Evolutionary conservation across 1,140 invertebrate species (phyloP).

Genomic region (Bombyx mori): DNA sequence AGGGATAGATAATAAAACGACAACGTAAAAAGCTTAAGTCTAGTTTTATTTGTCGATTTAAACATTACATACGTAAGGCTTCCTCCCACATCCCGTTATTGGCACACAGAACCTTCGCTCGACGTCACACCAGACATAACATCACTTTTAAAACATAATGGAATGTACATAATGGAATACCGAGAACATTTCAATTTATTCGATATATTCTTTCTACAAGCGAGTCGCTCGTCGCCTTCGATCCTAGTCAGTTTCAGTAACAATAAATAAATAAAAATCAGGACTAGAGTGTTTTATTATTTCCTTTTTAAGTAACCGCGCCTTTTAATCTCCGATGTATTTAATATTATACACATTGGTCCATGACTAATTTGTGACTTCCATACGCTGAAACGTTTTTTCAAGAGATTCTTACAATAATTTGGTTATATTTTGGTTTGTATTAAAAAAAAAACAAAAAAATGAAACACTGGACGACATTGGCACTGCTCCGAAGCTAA

Average conservation of each 20-base stretch:
- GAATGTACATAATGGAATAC: slow-evolving; percentile 54
- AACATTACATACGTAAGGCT: slow-evolving; percentile 66
- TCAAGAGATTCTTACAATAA: slow-evolving; percentile 41
- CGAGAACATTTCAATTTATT: slow-evolving; percentile 16
- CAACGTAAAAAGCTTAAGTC: slow-evolving; percentile 62
- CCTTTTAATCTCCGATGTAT: slow-evolving; percentile 50
- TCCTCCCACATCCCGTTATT: slow-evolving; percentile 55
- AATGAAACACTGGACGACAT: slow-evolving; percentile 32
- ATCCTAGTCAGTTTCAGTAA: slow-evolving; percentile 20
- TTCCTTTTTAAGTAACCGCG: slow-evolving; percentile 51
- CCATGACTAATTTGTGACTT: slow-evolving; percentile 43
- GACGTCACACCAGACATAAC: slow-evolving; percentile 37
- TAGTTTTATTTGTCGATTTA: slow-evolving; percentile 66
- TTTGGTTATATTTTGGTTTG: slow-evolving; percentile 49
- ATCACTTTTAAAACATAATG: slow-evolving; percentile 41
- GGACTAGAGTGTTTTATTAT: slow-evolving; percentile 49
- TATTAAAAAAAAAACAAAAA: slow-evolving; percentile 23
- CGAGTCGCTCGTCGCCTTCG: background rate
- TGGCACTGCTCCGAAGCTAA: slow-evolving; percentile 31
- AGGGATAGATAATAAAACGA: slow-evolving; percentile 7
- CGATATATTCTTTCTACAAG: background rate
- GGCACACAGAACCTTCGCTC: slow-evolving; percentile 58
- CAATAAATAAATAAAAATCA: slow-evolving; percentile 54
- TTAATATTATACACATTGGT: slow-evolving; percentile 6
- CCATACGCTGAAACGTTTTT: slow-evolving; percentile 19